Conservation (phyloP, 2,888 invertebrate species). For the Nemurella pictetii region DNA sequence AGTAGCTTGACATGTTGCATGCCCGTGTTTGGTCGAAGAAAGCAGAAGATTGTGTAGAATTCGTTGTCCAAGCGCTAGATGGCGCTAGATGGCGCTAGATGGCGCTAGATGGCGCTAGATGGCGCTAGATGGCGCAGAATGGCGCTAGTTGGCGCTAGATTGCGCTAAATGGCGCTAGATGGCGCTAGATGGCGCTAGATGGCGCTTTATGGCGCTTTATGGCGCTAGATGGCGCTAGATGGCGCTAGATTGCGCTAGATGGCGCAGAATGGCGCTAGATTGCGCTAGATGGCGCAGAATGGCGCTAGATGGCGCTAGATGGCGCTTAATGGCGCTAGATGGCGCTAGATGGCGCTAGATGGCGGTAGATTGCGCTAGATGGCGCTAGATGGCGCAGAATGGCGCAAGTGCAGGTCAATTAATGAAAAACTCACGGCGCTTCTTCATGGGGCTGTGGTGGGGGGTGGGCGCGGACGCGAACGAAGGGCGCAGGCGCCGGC, state of each 20-base stretch:
- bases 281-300: no score
- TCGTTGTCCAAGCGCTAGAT: no score
- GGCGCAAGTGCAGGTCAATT: neutral
- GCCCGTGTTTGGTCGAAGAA: no score
- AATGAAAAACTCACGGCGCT: conserved; percentile 37
- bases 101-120: neutral
- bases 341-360: no score
- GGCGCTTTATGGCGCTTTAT: conserved; percentile 40
- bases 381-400: neutral
- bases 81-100: no score
- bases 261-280: no score
- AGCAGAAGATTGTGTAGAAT: no score
- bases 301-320: no score
- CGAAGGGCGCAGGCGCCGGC: conserved; percentile 65
- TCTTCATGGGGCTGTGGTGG: conserved; percentile 40
- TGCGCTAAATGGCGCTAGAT: no score
- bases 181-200: conserved; percentile 35
- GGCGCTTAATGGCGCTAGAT: no score
- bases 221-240: neutral
- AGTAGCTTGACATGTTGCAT: no score
- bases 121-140: neutral
- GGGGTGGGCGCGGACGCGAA: conserved; percentile 20
- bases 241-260: no score
- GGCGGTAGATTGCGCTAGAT: neutral
- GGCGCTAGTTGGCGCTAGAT: neutral